These are phyloP conservation scores for Camptogramma bilineatum DNA, from an alignment of 2,888 invertebrate species.

Conservation along the genomic window DNA sequence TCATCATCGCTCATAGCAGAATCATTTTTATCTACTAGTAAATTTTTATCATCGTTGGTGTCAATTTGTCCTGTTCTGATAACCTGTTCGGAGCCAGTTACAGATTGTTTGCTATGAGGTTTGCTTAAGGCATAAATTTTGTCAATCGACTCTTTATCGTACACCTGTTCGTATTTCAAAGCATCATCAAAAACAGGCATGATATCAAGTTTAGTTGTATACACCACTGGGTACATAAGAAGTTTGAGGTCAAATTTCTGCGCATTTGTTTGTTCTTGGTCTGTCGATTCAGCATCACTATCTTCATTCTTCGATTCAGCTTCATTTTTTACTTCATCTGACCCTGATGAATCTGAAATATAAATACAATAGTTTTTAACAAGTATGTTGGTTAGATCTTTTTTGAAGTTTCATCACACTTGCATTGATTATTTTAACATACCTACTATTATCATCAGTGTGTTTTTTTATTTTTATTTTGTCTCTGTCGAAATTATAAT, in stretches of 20 bases:
- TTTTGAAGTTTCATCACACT: no score
- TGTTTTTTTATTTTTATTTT: no score
- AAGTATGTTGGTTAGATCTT: no score
- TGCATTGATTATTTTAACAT: no score
- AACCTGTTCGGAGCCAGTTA: conserved; percentile 38
- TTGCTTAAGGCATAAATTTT: conserved; percentile 63
- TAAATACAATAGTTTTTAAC: background rate
- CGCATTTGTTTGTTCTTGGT: conserved; percentile 33
- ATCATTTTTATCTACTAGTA: conserved; percentile 5
- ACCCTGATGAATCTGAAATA: conserved; percentile 16
- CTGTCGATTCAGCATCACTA: conserved; percentile 6
- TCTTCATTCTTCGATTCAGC: background rate
- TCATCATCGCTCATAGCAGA: conserved; percentile 31
- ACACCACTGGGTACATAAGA: conserved; percentile 66
- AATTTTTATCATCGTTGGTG: background rate
- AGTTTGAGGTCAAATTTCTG: conserved; percentile 70
- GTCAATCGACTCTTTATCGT: conserved; percentile 55
- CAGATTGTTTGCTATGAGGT: conserved; percentile 50
- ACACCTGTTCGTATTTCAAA: conserved; percentile 47
- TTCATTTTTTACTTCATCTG: background rate
- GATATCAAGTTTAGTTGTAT: conserved; percentile 67
- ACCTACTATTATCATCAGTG: no score
- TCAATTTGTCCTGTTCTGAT: conserved; percentile 8
- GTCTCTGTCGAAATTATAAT: no score
- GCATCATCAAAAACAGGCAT: conserved; percentile 61